phyloP scores from a whole-genome alignment of 2,797 vertebrate species.

The Tapirus indicus region DNA sequence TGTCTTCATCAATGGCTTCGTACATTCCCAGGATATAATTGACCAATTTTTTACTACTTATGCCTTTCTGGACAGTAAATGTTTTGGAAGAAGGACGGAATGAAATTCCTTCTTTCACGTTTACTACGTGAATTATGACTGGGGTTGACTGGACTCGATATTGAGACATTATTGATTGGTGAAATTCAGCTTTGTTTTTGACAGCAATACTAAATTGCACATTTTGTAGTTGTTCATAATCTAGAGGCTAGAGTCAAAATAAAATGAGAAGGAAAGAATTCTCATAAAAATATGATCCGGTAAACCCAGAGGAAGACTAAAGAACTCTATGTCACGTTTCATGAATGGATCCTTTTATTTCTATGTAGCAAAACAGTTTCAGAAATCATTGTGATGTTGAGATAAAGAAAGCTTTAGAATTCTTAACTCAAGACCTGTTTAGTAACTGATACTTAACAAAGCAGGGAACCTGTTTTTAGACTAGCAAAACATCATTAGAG shows the following conservation, averaged over 20 bases:
- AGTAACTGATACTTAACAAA: background rate
- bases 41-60: slow-evolving; percentile 65
- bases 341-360: background rate
- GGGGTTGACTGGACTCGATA: slow-evolving; percentile 84
- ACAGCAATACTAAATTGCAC: slow-evolving; percentile 90
- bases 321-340: background rate
- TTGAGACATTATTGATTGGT: slow-evolving; percentile 80
- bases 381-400: background rate
- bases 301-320: background rate
- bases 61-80: slow-evolving; percentile 87
- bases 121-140: slow-evolving; percentile 90
- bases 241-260: slow-evolving; percentile 87
- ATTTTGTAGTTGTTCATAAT: slow-evolving; percentile 92
- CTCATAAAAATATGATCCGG: background rate
- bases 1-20: slow-evolving; percentile 92
- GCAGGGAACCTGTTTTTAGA: background rate
- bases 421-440: background rate
- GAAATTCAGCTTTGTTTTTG: slow-evolving; percentile 89
- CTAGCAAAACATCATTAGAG: background rate
- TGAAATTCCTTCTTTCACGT: slow-evolving; percentile 91
- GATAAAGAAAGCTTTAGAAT: background rate
- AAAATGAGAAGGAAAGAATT: slow-evolving; percentile 64
- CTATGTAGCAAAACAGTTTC: background rate
- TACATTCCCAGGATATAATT: slow-evolving; percentile 88
- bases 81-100: slow-evolving; percentile 90